phyloP scores from a whole-genome alignment of 2,113 vertebrate genomes.

The Heterocephalus glaber region DNA sequence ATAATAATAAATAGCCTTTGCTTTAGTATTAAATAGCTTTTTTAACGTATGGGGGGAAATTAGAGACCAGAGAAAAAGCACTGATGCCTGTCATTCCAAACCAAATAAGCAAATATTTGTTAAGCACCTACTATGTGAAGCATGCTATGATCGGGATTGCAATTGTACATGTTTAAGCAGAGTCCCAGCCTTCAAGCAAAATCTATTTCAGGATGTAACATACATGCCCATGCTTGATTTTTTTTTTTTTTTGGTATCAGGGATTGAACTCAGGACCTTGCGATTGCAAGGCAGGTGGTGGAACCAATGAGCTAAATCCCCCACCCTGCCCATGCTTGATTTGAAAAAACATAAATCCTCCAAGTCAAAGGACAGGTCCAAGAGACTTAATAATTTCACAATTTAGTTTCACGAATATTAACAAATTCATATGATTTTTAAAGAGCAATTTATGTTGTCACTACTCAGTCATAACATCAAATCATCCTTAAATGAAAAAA shows the following conservation, averaged over 20 bases:
- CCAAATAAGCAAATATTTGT: neutral
- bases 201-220: neutral
- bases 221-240: neutral
- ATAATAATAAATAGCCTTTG: constrained; percentile 58
- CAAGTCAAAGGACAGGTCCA: neutral
- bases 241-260: too few relatives aligned
- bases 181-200: neutral
- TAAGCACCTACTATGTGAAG: constrained; percentile 43
- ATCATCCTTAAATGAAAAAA: constrained; percentile 4
- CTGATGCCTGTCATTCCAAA: neutral
- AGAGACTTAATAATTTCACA: neutral
- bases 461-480: neutral
- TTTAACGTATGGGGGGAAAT: neutral
- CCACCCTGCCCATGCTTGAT: too few relatives aligned
- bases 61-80: constrained; percentile 19
- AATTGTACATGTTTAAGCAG: neutral
- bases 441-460: neutral
- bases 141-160: neutral
- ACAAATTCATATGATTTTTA: neutral
- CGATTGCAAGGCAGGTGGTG: too few relatives aligned
- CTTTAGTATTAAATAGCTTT: constrained; percentile 55
- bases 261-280: too few relatives aligned
- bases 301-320: too few relatives aligned
- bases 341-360: neutral
- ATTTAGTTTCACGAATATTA: neutral